Conservation (phyloP, 1,140 invertebrate genomes). For the Meloidogyne hapla region DNA sequence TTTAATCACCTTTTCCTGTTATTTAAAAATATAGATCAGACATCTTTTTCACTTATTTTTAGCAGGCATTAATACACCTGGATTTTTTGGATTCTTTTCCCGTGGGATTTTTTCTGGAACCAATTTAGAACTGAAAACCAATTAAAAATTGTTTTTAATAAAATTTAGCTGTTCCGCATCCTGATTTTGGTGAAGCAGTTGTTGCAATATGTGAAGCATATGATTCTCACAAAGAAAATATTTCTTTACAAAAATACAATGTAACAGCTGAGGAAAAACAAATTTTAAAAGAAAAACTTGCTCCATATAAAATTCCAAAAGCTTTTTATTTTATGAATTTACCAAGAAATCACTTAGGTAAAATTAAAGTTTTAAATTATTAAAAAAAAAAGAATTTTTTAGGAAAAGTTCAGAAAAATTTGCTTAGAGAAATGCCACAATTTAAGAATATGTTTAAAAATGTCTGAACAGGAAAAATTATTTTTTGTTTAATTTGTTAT, state of each 20-base stretch:
- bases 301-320: conserved; percentile 56
- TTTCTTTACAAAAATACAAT: not conserved
- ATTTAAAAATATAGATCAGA: too few relatives aligned
- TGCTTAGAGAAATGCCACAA: conserved; percentile 51
- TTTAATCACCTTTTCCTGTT: too few relatives aligned
- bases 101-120: not conserved
- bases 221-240: not conserved
- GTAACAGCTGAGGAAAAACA: conserved; percentile 31
- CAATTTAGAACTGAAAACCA: too few relatives aligned
- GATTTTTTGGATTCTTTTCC: not conserved
- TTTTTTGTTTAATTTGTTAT: too few relatives aligned
- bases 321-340: conserved; percentile 49
- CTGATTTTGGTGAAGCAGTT: conserved; percentile 62
- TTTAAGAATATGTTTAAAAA: conserved; percentile 52
- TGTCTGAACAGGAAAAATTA: too few relatives aligned
- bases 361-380: not conserved
- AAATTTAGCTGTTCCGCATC: conserved; percentile 47
- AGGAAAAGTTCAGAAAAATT: conserved; percentile 62
- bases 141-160: conserved; percentile 28
- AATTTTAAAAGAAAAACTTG: conserved; percentile 41
- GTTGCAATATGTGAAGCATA: conserved; percentile 52
- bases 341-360: conserved; percentile 25
- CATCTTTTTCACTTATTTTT: too few relatives aligned
- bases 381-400: conserved; percentile 48
- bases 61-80: too few relatives aligned